Evolutionary conservation across 1,140 invertebrate genomes (phyloP), one percentile per base, ranked within the genome.

Genomic region (Steinernema khuongi): DNA sequence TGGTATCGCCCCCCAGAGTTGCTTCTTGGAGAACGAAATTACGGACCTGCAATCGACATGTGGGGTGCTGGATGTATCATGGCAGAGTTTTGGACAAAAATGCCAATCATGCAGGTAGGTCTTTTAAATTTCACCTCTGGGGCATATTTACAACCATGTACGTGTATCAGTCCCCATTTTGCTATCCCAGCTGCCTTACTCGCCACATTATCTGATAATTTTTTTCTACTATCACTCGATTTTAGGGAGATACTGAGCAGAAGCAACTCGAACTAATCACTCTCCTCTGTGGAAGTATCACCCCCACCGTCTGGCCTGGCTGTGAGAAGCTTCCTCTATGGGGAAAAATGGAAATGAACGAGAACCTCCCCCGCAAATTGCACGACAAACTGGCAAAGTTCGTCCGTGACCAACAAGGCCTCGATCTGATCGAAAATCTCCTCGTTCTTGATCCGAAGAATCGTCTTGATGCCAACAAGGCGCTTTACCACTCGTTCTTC

Each of bases 21-120:
- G 14, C 82, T 94, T 1, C 87, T 96, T 0, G 96, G 96, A 31
- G 94, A 97, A 81, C 87, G 95, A 26, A 94, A 97, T 87, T 97
- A 97, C 86, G 94, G 94, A 0, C 93, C 94, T 11, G 92, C 94
- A 0, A 94, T 99, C 30, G 97, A 99, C 88, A 89, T 97, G 86
- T 98, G 96, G 96, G 95, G 95, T 14, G 95, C 93, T 30, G 96
- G 96, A 0, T 98, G 96, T 83, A 98, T 98, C 44, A 97, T 98
- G 94, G 95, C 95, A 0, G 95, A 99, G 88, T 95, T 99, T 93
- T 99, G 96, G 96, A 98, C 95, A 0, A 88, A 94, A 75, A 88
- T 86, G 60, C 90, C 91, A 4, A 91, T 91, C 32, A 90, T 90
- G 88, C 90, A 91, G 83, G 82, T 78, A 68, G 67, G n/a, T n/a